Base-by-base conservation (phyloP, 1,140 invertebrate genomes). In the Trypoxylus dichotomus region DNA sequence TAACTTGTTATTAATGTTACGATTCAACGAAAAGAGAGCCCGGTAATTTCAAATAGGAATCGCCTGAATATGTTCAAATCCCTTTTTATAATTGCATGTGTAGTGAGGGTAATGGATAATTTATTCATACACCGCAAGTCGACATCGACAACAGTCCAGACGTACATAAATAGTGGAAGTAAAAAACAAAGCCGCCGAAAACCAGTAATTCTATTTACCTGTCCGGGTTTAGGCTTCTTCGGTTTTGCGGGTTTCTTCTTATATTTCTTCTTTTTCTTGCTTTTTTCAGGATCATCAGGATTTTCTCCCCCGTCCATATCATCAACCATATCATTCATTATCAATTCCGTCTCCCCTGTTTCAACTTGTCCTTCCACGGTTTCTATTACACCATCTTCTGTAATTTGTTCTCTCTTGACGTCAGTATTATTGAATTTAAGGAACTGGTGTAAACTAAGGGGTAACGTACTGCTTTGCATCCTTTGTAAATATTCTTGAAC, bases 171-270 rank as follows among this genome's bases (percentile, higher is more conserved):
- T 37, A 37, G 10, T 37, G 7, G 29, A n/a, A n/a, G n/a, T n/a
- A n/a, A n/a, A 37, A 37, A 8, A 8, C 5, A 37, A 37, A 37
- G 32, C 32, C 10, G 5, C 10, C 5, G 10, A 2, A 8, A 7
- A 37, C 5, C 10, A 7, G 10, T 37, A 19, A 47, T 47, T 47
- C 10, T 19, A 63, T 27, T 27, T 63, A 63, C 60, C 60, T 78
- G 77, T 21, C 77, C 92, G 1, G 92, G 92, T 84, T 92, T 91
- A 3, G 92, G 92, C 79, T 91, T 90, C 79, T 92, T 91, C 0
- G 92, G 91, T 81, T 92, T 93, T 0, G 91, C 90, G n/a, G 92
- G 90, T 83, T 94, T 94, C 85, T 94, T 94, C 88, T 94, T 94
- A 84, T 93, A 93, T 79, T 93, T 93, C 86, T 93, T 93, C 86